These are phyloP conservation scores for Cavia porcellus DNA, from an alignment of 2,113 vertebrate species.

Conservation along the genomic window DNA sequence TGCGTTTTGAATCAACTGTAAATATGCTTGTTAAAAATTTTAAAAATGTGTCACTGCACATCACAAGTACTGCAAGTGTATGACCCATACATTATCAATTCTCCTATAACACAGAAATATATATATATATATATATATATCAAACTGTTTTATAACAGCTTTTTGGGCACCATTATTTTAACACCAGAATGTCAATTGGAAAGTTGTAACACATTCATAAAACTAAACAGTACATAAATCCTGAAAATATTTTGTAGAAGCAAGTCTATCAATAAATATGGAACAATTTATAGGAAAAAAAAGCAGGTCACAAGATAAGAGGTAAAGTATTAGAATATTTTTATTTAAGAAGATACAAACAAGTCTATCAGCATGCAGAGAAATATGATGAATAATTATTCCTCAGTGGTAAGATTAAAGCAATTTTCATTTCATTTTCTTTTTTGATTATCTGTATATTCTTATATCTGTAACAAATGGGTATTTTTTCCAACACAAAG, in stretches of 20 bases:
- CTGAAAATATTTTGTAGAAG: neutral
- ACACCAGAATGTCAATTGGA: neutral
- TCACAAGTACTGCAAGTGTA: neutral
- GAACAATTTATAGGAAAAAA: neutral
- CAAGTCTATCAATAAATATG: neutral
- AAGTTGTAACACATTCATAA: neutral
- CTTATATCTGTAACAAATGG: neutral
- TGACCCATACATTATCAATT: neutral
- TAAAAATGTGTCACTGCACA: neutral
- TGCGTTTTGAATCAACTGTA: neutral
- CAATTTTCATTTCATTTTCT: conserved; percentile 22
- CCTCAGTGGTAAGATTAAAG: neutral
- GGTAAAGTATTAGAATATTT: neutral
- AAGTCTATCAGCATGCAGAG: neutral
- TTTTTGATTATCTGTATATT: neutral
- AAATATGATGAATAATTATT: neutral
- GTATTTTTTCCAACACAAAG: neutral
- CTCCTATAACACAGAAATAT: neutral
- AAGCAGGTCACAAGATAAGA: neutral
- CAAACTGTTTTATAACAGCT: neutral
- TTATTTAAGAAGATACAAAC: neutral
- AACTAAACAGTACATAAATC: neutral
- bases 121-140: neutral
- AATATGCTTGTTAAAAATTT: neutral
- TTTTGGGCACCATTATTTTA: neutral